Percentiles rank a stretch among this genome's conserved stretches.
These are phyloP conservation scores for Tridacna crocea DNA, from an alignment of 2,888 invertebrate genomes.

Conservation along the genomic window DNA sequence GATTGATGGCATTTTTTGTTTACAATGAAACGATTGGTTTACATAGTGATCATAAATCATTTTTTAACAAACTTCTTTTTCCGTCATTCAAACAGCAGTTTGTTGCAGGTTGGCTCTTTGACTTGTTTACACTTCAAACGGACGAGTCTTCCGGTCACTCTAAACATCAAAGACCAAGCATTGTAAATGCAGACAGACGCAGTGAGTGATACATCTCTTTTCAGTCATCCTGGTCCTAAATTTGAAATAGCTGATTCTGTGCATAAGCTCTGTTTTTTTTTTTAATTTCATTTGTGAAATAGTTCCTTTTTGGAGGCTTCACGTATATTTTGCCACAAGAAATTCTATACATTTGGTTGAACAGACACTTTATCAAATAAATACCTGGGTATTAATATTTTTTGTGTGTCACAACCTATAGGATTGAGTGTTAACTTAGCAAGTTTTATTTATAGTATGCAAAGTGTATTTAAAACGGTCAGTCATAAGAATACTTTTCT, in stretches of 20 bases:
- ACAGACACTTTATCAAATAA: too few species aligned
- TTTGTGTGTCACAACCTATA: too few species aligned
- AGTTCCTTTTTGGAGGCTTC: too few species aligned
- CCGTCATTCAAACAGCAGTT: background rate
- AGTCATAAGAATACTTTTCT: too few species aligned
- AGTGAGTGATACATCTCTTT: background rate
- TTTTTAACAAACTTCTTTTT: constrained; percentile 13
- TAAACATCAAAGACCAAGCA: background rate
- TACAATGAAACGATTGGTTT: constrained; percentile 30
- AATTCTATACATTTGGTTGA: too few species aligned
- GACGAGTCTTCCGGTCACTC: background rate
- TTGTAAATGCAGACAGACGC: background rate
- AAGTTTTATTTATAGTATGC: too few species aligned
- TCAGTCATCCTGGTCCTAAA: background rate
- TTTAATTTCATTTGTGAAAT: too few species aligned
- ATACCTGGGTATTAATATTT: too few species aligned
- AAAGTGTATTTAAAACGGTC: too few species aligned
- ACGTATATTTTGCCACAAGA: too few species aligned
- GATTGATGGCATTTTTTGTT: constrained; percentile 57
- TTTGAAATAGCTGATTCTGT: background rate
- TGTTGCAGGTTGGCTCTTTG: background rate
- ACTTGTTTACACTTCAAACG: background rate
- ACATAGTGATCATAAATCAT: constrained; percentile 38
- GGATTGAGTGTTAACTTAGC: too few species aligned
- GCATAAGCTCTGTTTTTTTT: too few species aligned